Conservation (phyloP, 2,113 vertebrate genomes). For the Gasterosteus nipponicus region DNA sequence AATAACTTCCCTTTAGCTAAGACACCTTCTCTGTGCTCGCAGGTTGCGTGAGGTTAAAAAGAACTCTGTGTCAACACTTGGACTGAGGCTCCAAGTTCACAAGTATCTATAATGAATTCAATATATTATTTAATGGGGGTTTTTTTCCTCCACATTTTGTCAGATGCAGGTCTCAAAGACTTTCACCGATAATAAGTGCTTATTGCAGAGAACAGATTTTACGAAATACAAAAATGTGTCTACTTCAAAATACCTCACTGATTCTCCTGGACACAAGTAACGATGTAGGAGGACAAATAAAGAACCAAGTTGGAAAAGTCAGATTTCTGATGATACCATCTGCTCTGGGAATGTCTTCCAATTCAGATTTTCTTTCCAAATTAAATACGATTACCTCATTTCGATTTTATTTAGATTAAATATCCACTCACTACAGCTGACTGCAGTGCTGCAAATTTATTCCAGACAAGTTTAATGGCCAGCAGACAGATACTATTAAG, state of each 20-base stretch:
- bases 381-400: conserved; percentile 17
- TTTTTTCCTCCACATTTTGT: background rate
- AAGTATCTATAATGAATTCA: background rate
- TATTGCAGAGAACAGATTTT: conserved; percentile 3
- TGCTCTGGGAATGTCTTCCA: background rate
- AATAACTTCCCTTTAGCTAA: background rate
- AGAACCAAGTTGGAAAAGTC: conserved; percentile 2
- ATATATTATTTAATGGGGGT: background rate
- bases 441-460: conserved; percentile 15
- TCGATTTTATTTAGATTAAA: conserved; percentile 21
- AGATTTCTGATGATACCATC: conserved; percentile 23
- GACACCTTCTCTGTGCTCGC: background rate
- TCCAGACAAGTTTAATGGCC: conserved; percentile 25
- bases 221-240: background rate
- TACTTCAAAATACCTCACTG: background rate
- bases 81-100: background rate
- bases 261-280: conserved; percentile 25
- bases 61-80: background rate
- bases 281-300: background rate
- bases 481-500: conserved; percentile 37
- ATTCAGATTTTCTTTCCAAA: conserved; percentile 10
- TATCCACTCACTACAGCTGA: background rate
- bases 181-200: conserved; percentile 5
- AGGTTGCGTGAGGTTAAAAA: background rate
- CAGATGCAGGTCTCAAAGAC: background rate